Conservation (phyloP, 2,797 vertebrate species). For the Amblyopsis hoosieri region DNA sequence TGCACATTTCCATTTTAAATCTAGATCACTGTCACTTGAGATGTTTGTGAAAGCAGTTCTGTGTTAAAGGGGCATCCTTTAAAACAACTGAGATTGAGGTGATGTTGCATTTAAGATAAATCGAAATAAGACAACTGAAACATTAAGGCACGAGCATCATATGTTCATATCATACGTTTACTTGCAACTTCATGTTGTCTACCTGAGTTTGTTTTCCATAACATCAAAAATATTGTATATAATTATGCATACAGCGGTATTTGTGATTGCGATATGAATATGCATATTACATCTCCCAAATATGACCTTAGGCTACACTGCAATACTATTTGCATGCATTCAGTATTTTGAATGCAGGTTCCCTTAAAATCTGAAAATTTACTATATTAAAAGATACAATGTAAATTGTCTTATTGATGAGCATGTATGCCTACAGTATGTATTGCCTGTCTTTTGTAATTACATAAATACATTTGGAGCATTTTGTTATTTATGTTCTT, state of each 20-base stretch:
- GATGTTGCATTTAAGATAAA: slow-evolving; percentile 3
- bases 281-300: slow-evolving; percentile 58
- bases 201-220: slow-evolving; percentile 27
- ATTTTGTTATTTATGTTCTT: too few species aligned
- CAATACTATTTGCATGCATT: slow-evolving; percentile 3
- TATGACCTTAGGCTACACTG: slow-evolving; percentile 44
- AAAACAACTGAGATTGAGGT: slow-evolving; percentile 3
- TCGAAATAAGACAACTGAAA: too few species aligned
- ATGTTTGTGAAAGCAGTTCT: too few species aligned
- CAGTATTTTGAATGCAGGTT: slow-evolving; percentile 24
- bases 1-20: slow-evolving; percentile 22
- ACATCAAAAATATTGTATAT: slow-evolving; percentile 41
- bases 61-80: too few species aligned
- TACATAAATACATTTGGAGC: too few species aligned
- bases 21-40: too few species aligned
- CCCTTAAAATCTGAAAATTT: slow-evolving; percentile 23
- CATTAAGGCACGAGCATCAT: slow-evolving; percentile 4
- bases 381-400: slow-evolving; percentile 10
- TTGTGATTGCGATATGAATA: slow-evolving; percentile 62
- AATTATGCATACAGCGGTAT: slow-evolving; percentile 54
- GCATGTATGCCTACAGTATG: too few species aligned
- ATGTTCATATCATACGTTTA: slow-evolving; percentile 12
- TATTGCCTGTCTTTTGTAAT: too few species aligned
- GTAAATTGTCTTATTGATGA: too few species aligned
- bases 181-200: slow-evolving; percentile 37